phyloP scores from a whole-genome alignment of 2,888 invertebrate genomes.

The Cerastoderma edule region DNA sequence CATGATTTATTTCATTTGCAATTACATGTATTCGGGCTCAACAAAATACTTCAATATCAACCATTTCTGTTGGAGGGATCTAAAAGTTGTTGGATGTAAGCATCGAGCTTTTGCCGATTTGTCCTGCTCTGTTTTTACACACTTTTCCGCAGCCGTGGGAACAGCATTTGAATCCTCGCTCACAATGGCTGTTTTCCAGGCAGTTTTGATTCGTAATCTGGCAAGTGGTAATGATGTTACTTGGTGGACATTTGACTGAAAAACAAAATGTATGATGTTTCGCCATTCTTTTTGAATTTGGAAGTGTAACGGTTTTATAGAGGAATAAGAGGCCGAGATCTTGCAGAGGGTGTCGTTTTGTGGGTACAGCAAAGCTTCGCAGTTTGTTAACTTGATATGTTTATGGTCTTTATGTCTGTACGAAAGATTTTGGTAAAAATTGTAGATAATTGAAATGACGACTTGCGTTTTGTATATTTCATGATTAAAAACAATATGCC shows the following conservation, averaged over 20 bases:
- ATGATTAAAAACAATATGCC: too few relatives aligned
- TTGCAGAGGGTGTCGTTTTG: not conserved
- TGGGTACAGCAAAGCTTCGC: not conserved
- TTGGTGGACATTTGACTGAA: slow-evolving; percentile 4
- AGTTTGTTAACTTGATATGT: too few relatives aligned
- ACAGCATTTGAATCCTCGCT: not conserved
- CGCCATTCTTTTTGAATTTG: not conserved
- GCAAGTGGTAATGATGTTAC: slow-evolving; percentile 5
- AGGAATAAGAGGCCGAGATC: not conserved
- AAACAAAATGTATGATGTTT: not conserved
- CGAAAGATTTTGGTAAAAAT: too few relatives aligned
- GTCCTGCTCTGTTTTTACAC: not conserved
- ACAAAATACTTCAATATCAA: not conserved
- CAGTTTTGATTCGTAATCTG: not conserved
- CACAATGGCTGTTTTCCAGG: not conserved
- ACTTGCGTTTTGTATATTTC: too few relatives aligned
- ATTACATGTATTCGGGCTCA: not conserved
- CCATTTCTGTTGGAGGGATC: not conserved
- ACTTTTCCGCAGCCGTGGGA: slow-evolving; percentile 7
- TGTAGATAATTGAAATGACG: too few relatives aligned
- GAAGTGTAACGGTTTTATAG: not conserved
- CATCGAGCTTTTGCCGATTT: not conserved
- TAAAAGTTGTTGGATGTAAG: not conserved
- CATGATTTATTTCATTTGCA: not conserved
- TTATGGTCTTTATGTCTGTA: too few relatives aligned